Evolutionary conservation across 2,797 vertebrate species (phyloP).

Genomic region (Buceros bicornis): DNA sequence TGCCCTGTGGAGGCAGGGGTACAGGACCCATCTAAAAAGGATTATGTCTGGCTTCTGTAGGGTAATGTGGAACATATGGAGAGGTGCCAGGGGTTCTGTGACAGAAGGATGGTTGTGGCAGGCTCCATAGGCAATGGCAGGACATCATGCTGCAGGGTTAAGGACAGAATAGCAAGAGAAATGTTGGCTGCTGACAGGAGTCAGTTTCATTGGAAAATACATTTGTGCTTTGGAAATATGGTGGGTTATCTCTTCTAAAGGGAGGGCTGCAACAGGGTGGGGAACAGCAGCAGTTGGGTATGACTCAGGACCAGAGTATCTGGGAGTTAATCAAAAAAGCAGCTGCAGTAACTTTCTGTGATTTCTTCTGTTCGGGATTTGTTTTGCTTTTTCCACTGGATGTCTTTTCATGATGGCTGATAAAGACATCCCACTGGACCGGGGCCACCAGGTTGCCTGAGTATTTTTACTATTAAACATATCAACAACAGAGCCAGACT

Average conservation of each 20-base stretch:
- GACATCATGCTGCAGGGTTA: neutral
- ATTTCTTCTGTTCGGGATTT: neutral
- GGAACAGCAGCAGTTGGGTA: neutral
- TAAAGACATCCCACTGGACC: neutral
- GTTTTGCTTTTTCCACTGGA: neutral
- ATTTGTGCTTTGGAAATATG: neutral
- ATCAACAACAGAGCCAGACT: neutral
- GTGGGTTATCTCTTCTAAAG: neutral
- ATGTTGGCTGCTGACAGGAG: neutral
- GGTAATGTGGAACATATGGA: neutral
- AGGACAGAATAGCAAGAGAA: neutral
- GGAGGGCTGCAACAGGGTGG: neutral
- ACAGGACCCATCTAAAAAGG: neutral
- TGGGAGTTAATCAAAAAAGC: accelerated
- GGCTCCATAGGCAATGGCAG: neutral
- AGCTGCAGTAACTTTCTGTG: neutral
- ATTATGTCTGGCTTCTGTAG: neutral
- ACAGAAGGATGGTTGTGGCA: neutral
- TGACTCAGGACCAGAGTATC: neutral
- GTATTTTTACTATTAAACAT: neutral
- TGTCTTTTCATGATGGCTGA: neutral
- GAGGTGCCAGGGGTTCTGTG: neutral
- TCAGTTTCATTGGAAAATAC: neutral
- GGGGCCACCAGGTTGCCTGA: neutral
- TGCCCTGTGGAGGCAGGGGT: neutral